Evolutionary conservation across 2,113 vertebrate genomes (phyloP).

Genomic region (Hippocampus comes): DNA sequence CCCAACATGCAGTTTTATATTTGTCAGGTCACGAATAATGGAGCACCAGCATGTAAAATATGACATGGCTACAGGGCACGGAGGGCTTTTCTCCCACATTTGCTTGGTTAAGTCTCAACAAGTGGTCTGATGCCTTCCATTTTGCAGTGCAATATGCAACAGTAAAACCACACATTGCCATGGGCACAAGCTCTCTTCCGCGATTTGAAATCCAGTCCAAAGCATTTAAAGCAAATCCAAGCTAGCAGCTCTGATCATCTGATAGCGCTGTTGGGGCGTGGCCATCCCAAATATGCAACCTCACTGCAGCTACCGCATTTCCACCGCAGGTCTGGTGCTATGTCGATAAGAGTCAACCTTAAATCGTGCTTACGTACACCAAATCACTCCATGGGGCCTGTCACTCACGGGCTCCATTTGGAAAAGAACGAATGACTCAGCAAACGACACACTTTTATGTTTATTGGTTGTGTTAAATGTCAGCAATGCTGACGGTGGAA

Average conservation of each 20-base stretch:
- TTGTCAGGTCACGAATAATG: background rate
- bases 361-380: conserved; percentile 22
- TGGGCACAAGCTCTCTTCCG: background rate
- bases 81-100: background rate
- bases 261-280: conserved; percentile 54
- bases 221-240: conserved; percentile 16
- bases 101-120: conserved; percentile 6
- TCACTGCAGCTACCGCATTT: conserved; percentile 68
- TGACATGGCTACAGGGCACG: background rate
- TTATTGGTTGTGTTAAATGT: conserved; percentile 20
- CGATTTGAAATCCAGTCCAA: background rate
- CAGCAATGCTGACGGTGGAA: conserved; percentile 7
- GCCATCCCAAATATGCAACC: conserved; percentile 58
- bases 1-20: background rate
- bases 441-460: conserved; percentile 24
- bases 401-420: conserved; percentile 20
- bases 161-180: background rate
- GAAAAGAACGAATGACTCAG: conserved; percentile 35
- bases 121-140: conserved; percentile 3
- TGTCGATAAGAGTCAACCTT: conserved; percentile 50
- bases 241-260: conserved; percentile 18
- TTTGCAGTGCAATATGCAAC: background rate
- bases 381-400: conserved; percentile 12
- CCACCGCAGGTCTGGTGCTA: conserved; percentile 57
- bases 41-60: background rate